Evolutionary conservation across 92 coral and sea anemone genomes (phyloP).

Genomic region (Umimayanthus chanpuru): DNA sequence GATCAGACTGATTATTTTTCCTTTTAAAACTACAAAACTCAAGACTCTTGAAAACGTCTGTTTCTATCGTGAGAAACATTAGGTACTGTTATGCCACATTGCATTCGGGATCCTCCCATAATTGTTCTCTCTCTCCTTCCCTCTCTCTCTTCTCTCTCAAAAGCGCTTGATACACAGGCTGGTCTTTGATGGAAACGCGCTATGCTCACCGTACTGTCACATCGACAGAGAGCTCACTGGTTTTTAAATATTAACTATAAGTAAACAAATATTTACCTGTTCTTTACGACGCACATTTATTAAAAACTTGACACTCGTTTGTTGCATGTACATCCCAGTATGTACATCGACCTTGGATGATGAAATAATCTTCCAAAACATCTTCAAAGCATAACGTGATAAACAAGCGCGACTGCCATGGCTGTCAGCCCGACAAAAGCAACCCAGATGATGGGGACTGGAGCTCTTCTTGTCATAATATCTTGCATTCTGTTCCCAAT

Average conservation of each 20-base stretch:
- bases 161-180: too few species aligned
- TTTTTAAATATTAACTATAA: not conserved
- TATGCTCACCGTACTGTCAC: too few species aligned
- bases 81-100: too few species aligned
- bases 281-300: too few species aligned
- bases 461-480: not conserved
- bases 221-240: not conserved
- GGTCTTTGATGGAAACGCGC: too few species aligned
- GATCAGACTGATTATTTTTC: too few species aligned
- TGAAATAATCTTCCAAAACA: not conserved
- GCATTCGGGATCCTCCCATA: too few species aligned
- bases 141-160: too few species aligned
- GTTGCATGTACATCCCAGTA: not conserved
- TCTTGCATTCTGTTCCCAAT: constrained; percentile 25
- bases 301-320: not conserved
- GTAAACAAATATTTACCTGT: not conserved
- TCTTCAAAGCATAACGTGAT: not conserved
- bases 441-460: not conserved
- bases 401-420: not conserved
- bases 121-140: too few species aligned
- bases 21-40: too few species aligned
- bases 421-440: constrained; percentile 8
- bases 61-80: too few species aligned
- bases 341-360: not conserved
- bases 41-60: too few species aligned